A percentile compares a stretch with the other conserved stretches of the same genome.
Evolutionary conservation across 2,888 invertebrate species (phyloP).

Genomic region (Thera obeliscata): DNA sequence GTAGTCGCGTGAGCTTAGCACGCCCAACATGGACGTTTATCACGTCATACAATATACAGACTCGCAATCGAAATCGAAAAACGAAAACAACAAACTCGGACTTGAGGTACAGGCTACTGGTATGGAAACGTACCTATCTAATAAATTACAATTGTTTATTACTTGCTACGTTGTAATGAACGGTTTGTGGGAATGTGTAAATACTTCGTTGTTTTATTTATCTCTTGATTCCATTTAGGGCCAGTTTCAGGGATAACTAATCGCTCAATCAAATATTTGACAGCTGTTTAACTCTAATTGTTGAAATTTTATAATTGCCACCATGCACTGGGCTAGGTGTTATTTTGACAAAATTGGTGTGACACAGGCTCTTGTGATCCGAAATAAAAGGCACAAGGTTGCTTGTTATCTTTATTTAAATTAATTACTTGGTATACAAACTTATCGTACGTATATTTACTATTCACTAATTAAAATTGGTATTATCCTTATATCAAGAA

Average conservation of each 20-base stretch:
- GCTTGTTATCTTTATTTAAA: constrained; percentile 34
- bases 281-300: too few relatives aligned
- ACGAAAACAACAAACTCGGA: too few relatives aligned
- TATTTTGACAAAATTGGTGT: too few relatives aligned
- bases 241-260: too few relatives aligned
- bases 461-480: constrained; percentile 24
- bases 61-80: too few relatives aligned
- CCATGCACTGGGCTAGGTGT: too few relatives aligned
- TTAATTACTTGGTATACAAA: constrained; percentile 10
- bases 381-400: constrained; percentile 1
- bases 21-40: too few relatives aligned
- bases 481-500: constrained; percentile 18
- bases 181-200: neutral
- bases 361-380: neutral
- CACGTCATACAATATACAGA: too few relatives aligned
- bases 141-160: constrained; percentile 45
- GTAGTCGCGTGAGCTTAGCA: too few relatives aligned
- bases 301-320: too few relatives aligned
- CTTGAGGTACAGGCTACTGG: neutral
- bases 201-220: neutral
- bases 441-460: constrained; percentile 21
- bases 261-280: too few relatives aligned
- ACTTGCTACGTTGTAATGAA: constrained; percentile 2
- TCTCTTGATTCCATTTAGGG: too few relatives aligned
- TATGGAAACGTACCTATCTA: constrained; percentile 10